A percentile compares a stretch with the other conserved stretches of the same genome.
Evolutionary conservation across 2,113 vertebrate genomes (phyloP).

Genomic region (Perca flavescens): DNA sequence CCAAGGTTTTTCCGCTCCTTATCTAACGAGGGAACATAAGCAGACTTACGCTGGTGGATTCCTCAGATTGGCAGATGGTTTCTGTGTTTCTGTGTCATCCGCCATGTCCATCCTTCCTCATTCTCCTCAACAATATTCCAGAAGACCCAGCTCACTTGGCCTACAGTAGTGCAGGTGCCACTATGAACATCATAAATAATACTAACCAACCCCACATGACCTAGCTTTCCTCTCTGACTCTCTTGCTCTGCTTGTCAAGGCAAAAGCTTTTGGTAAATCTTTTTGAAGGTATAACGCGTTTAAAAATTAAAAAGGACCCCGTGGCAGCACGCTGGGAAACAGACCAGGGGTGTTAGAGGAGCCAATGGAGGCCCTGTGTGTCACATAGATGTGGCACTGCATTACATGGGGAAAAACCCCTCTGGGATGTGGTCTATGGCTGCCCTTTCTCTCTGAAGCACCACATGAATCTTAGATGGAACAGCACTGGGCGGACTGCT

Average conservation of each 20-base stretch:
- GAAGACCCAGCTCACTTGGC: conserved; percentile 30
- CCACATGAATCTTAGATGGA: conserved; percentile 77
- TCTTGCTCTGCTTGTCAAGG: conserved; percentile 9
- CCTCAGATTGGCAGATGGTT: conserved; percentile 12
- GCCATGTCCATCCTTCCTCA: neutral
- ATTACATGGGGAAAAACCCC: conserved; percentile 61
- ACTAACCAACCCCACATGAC: neutral
- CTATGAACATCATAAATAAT: conserved; percentile 63
- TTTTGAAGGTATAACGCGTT: conserved; percentile 59
- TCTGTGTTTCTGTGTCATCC: neutral
- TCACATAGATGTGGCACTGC: conserved; percentile 61
- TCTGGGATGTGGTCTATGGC: conserved; percentile 76
- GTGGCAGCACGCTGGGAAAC: conserved; percentile 18
- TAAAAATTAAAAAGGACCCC: conserved; percentile 66
- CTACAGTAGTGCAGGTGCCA: conserved; percentile 23
- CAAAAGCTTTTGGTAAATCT: conserved; percentile 49
- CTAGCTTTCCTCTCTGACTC: conserved; percentile 19
- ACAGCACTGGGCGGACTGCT: conserved; percentile 61
- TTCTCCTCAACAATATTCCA: neutral
- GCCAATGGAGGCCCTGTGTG: conserved; percentile 15
- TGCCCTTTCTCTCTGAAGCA: conserved; percentile 72
- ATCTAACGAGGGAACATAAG: conserved; percentile 39
- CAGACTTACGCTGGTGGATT: neutral
- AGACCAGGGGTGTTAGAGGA: conserved; percentile 37
- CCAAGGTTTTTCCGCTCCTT: conserved; percentile 31